Base-by-base conservation (phyloP, 2,113 vertebrate genomes). In the Oncorhynchus masou region DNA sequence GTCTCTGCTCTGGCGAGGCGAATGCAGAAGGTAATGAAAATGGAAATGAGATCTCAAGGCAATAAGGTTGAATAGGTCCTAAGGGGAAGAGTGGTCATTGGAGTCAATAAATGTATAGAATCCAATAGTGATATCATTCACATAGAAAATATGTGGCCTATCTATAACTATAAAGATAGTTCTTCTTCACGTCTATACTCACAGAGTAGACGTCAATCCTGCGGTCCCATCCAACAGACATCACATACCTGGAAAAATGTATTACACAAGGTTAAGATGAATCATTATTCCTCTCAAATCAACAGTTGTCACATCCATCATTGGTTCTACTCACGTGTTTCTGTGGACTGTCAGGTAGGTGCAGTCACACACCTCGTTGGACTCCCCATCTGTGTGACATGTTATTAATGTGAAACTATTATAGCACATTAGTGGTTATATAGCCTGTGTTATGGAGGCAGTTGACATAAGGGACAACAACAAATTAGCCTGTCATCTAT, bases 181-280 rank as follows among this genome's bases (percentile, higher is more conserved):
- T 78, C 7, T 68, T 78, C 51, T 19, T 78, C 15, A 65, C 15
- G 15, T 85, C 84, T 79, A 60, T 91, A 93, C 94, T 95, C 90
- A 94, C 92, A 82, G 88, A 86, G 87, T 91, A 94, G 75, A 91
- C 73, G 29, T 93, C 91, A 88, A 93, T 92, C 90, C 82, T 95
- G 83, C 89, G 89, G 77, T 92, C 85, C 88, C 92, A 93, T 83
- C 87, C 88, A 25, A 94, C 91, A 80, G 89, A 94, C 74, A 92
- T 87, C 87, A 92, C 86, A 77, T 85, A 94, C 79, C 91, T 94
- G 86, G 27, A 86, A 86, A 86, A 48, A 83, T 5, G 86, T 89
- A 85, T 73, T 48, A 49, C 59, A 88, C 5, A 59, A 70, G 7
- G 68, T 85, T 70, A 87, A 79, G 16, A 25, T 57, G 20, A 79